Base-by-base conservation (phyloP, 2,888 invertebrate species). In the Marasmarcha lunaedactyla region DNA sequence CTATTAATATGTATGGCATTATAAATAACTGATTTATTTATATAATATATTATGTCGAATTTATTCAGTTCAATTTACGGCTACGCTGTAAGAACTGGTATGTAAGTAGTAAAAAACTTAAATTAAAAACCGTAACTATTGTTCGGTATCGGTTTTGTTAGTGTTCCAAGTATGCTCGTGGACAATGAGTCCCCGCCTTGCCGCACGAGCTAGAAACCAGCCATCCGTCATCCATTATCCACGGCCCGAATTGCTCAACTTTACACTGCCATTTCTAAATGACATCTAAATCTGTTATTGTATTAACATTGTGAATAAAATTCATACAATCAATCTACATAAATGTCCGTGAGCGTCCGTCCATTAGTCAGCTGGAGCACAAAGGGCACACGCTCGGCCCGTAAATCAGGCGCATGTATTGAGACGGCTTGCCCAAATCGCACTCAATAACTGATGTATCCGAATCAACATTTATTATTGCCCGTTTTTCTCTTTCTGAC, bases 281-380 rank as follows among this genome's bases (percentile, higher is more conserved):
- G 83, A 83, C 83, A 78, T 81, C 83, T 81, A 81, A 83, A 81
- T 81, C 81, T 81, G 81, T 81, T 81, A 79, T 68, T 81, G 81
- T 81, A 81, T 83, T 81, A 83, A 81, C 83, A 81, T 81, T 78
- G 81, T 83, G 81, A 81, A 83, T 83, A 81, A 83, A 83, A 83
- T 83, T 83, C 68, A 83, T 81, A 79, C 81, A 81, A 83, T 83
- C 81, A 83, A 81, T 83, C 83, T 81, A 83, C 81, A 83, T 81
- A 83, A 83, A 81, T 78, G 83, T 83, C 79, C 74, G 72, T 81
- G 81, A 78, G 78, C 81, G 81, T 76, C 73, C 72, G 79, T 79
- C 79, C 83, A 83, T 83, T 83, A 83, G 79, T 83, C 71, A 81
- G 73, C 57, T 60, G 55, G 70, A 77, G 79, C 63, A 83, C 81